Conservation (phyloP, 2,797 vertebrate species). For the Gouania willdenowi region DNA sequence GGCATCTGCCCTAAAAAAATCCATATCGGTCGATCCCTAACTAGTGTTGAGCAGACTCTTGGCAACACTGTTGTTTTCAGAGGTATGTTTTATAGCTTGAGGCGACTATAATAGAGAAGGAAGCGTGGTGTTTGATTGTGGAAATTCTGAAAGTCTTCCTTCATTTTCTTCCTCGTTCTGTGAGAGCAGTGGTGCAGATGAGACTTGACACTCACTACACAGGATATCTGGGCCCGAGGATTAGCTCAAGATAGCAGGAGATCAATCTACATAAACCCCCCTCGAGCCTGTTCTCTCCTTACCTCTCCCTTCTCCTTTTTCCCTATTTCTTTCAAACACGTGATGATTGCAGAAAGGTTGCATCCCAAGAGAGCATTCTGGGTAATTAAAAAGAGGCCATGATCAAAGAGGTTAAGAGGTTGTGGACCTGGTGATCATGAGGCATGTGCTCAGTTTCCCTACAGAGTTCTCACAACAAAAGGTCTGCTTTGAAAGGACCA, state of each 20-base stretch:
- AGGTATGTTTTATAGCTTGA: no score
- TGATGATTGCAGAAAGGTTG: conserved; percentile 41
- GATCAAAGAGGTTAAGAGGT: conserved; percentile 52
- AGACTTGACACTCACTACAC: conserved; percentile 51
- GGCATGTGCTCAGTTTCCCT: conserved; percentile 40
- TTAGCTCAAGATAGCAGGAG: conserved; percentile 64
- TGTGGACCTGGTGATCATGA: conserved; percentile 41
- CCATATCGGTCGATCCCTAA: no score
- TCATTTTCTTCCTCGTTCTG: conserved; percentile 20
- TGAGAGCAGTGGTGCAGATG: conserved; percentile 49
- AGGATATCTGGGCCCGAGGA: conserved; percentile 57
- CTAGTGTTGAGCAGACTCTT: no score
- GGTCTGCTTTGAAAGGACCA: conserved; percentile 32
- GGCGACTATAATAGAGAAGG: neutral
- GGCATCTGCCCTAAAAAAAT: no score
- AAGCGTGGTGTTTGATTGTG: conserved; percentile 16
- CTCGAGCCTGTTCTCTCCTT: conserved; percentile 41
- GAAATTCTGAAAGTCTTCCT: conserved; percentile 50
- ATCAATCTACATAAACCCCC: conserved; percentile 71
- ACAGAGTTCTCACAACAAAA: conserved; percentile 51
- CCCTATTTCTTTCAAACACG: conserved; percentile 2
- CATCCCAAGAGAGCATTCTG: conserved; percentile 47
- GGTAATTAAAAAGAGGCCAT: conserved; percentile 58
- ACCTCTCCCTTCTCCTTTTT: conserved; percentile 26
- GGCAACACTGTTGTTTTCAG: no score